phyloP scores from a whole-genome alignment of 1,140 invertebrate genomes.

The Campoletis sonorensis region DNA sequence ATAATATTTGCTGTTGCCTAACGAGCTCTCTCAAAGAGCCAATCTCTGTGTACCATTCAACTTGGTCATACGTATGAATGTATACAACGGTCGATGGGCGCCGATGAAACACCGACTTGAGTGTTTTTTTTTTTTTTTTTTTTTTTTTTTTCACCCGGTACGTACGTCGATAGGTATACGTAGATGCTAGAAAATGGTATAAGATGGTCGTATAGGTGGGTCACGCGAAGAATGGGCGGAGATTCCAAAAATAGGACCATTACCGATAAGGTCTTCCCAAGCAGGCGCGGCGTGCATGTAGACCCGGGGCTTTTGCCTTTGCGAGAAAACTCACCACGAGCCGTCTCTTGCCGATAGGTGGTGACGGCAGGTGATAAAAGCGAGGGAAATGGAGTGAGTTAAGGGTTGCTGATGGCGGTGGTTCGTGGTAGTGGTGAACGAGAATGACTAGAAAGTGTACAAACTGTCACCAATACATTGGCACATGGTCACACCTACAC shows the following conservation, averaged over 20 bases:
- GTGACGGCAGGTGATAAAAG: slow-evolving; percentile 73
- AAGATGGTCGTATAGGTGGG: slow-evolving; percentile 61
- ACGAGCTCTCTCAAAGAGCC: neutral
- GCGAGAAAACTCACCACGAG: slow-evolving; percentile 8
- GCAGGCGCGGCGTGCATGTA: slow-evolving; percentile 62
- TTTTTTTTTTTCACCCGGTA: neutral
- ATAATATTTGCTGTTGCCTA: neutral
- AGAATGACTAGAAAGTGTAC: slow-evolving; percentile 26
- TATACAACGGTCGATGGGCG: slow-evolving; percentile 10
- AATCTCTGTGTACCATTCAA: slow-evolving; percentile 7
- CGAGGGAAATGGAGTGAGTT: slow-evolving; percentile 66
- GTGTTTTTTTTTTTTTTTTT: neutral
- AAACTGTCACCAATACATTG: neutral
- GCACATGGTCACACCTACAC: neutral
- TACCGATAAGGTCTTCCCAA: slow-evolving; percentile 72
- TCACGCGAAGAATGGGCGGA: slow-evolving; percentile 76
- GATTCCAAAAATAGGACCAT: slow-evolving; percentile 76
- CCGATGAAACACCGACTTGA: neutral
- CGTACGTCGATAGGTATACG: neutral
- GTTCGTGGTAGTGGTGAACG: slow-evolving; percentile 47
- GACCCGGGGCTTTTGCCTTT: slow-evolving; percentile 27
- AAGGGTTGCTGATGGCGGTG: slow-evolving; percentile 60
- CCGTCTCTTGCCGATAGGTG: slow-evolving; percentile 54
- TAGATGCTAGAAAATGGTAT: slow-evolving; percentile 31
- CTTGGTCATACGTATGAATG: neutral